phyloP scores from a whole-genome alignment of 1,140 invertebrate genomes.

The Pseudomyrmex flavicornis region DNA sequence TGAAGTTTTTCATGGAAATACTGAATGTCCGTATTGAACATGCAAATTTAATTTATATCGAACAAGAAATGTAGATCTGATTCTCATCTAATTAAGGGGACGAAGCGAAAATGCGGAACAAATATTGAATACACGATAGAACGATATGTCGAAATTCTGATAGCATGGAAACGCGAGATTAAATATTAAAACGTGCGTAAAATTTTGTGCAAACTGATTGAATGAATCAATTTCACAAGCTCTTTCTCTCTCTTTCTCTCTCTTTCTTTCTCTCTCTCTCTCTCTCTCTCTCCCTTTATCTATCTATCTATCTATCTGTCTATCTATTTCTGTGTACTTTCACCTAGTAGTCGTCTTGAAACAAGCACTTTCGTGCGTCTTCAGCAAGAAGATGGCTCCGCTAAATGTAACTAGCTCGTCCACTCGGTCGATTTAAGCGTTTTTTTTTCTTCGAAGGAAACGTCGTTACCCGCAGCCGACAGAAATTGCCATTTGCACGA shows the following conservation, averaged over 20 bases:
- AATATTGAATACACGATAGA: background rate
- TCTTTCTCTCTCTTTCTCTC: background rate
- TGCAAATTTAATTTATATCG: conserved; percentile 41
- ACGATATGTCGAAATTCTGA: background rate
- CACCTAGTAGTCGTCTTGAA: background rate
- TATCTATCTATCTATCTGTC: background rate
- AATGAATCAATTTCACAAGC: background rate
- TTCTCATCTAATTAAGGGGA: conserved; percentile 34
- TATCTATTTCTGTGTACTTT: background rate
- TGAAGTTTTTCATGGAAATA: conserved; percentile 16
- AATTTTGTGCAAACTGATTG: conserved; percentile 2
- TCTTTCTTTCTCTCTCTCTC: background rate
- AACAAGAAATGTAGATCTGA: background rate
- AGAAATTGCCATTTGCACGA: conserved; percentile 46
- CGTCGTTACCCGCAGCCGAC: conserved; percentile 44
- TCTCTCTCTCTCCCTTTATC: background rate
- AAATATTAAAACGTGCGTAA: conserved; percentile 7
- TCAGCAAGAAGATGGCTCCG: conserved; percentile 35
- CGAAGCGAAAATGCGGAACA: background rate
- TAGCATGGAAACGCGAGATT: background rate
- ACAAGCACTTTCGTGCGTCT: background rate
- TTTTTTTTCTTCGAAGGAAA: conserved; percentile 19
- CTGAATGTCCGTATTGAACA: conserved; percentile 19
- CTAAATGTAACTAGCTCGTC: conserved; percentile 40
- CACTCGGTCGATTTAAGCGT: conserved; percentile 34